Evolutionary conservation across 2,888 invertebrate genomes (phyloP).

Genomic region (Escarpia spicata): DNA sequence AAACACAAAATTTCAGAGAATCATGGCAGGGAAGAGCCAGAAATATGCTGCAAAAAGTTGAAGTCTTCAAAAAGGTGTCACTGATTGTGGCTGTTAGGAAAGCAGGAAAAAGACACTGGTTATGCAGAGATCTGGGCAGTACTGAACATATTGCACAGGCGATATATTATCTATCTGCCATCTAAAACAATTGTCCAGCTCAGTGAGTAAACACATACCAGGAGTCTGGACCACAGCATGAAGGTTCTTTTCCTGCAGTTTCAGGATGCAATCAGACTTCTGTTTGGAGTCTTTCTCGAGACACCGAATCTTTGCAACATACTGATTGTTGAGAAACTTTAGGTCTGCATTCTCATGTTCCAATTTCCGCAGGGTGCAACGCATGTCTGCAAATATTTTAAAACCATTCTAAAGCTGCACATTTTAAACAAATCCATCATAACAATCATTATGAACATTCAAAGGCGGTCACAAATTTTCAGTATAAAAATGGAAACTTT

Average conservation of each 20-base stretch:
- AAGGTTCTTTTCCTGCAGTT: conserved; percentile 68
- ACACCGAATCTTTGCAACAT: conserved; percentile 70
- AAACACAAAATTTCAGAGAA: too few relatives aligned
- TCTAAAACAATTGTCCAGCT: too few relatives aligned
- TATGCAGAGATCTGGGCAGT: too few relatives aligned
- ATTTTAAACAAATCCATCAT: background rate
- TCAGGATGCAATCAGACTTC: conserved; percentile 69
- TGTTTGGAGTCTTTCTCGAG: conserved; percentile 74
- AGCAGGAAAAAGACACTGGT: too few relatives aligned
- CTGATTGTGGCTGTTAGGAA: too few relatives aligned
- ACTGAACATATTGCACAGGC: too few relatives aligned
- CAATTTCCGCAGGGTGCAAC: conserved; percentile 71
- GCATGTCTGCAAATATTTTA: conserved; percentile 55
- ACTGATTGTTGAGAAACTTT: conserved; percentile 71
- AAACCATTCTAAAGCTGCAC: background rate
- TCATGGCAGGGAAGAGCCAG: too few relatives aligned
- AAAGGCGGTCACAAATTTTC: background rate
- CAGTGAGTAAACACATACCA: conserved; percentile 46
- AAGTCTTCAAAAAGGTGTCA: too few relatives aligned
- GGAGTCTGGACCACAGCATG: conserved; percentile 66
- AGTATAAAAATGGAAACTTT: too few relatives aligned
- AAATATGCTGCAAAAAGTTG: too few relatives aligned
- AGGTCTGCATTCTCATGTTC: conserved; percentile 70
- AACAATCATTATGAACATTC: background rate
- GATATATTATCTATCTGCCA: too few relatives aligned